Evolutionary conservation across 2,797 vertebrate species (phyloP), one percentile per base, ranked within the genome.

Genomic region (Gymnoscopelus braueri): DNA sequence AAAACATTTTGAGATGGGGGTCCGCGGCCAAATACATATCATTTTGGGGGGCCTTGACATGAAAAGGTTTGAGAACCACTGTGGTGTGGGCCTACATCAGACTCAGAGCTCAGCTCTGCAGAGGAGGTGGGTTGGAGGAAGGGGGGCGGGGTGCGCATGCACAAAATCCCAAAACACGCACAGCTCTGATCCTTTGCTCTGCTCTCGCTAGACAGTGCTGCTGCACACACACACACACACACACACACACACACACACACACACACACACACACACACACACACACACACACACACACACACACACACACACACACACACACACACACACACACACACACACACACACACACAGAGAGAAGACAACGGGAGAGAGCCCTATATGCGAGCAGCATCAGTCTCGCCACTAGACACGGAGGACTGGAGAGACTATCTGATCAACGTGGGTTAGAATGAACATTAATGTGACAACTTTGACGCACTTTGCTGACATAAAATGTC

Each of bases 81-180:
- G 60, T 44, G n/a, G n/a, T n/a, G n/a, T n/a, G n/a, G n/a, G n/a
- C n/a, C n/a, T n/a, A n/a, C n/a, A n/a, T n/a, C n/a, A n/a, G n/a
- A n/a, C n/a, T 74, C 70, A 29, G 32, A 49, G 11, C 4, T 1
- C 35, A 74, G 26, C 26, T 29, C 2, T 1, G 1, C 26, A 29
- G 26, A 29, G 1, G 26, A 29, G 26, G 26, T 29, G 26, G 26
- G 26, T 29, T 29, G 26, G 26, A 29, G 26, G 26, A 29, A 4
- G 26, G 26, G 3, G 26, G 26, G 26, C 2, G 26, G 26, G 3
- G 3, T 77, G 86, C 90, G 89, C 90, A 90, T 89, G 90, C 90
- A 3, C 81, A 1, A 70, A 75, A 63, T 78, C 24, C 23, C 67
- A 68, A 67, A 80, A 83, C 49, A 50, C 49, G n/a, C 6, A 3